Evolutionary conservation across 1,140 invertebrate species (phyloP), one percentile per base, ranked within the genome.

Genomic region (Mylabris phalerata): DNA sequence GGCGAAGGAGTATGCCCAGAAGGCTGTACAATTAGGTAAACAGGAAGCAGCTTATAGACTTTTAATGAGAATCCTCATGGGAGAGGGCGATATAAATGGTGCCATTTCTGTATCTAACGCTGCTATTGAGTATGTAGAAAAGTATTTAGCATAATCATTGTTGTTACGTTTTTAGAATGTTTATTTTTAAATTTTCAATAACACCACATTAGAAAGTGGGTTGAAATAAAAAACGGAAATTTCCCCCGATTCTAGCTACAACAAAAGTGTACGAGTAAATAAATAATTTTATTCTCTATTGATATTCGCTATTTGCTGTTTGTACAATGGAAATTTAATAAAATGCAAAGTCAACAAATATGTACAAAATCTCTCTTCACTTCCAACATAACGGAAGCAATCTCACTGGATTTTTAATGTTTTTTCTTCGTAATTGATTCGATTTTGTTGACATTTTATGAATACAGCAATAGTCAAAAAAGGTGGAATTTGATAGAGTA

Each of bases 41-140:
- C 86, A 86, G 70, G 83, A 89, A 67, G 75, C 84, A 48, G 87
- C 89, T 9, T 89, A 86, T 68, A 70, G 85, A 27, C 79, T 85
- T 50, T 72, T 94, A 5, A 89, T 86, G 0, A 85, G 86, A 73
- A 78, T 92, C 25, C 81, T 84, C 64, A 75, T 87, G 5, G 72
- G 80, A 46, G 83, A 90, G 65, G 80, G 83, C 60, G 86, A 90
- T 68, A 76, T 90, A 40, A 75, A 80, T 59, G 82, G 83, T 59
- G 91, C 91, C 10, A 83, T 80, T 9, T 43, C 60, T 48, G 62
- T 65, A 9, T 61, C 62, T n/a, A 68, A 67, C 54, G 60, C 67
- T n/a, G 66, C 64, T 9, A 56, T 64, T 11, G 67, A 69, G 67
- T 69, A 59, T 62, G 64, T 63, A 51, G 6, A 41, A 13, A 41